Evolutionary conservation across 2,113 vertebrate genomes (phyloP), one percentile per base, ranked within the genome.

Genomic region (Leucopsar rothschildi): DNA sequence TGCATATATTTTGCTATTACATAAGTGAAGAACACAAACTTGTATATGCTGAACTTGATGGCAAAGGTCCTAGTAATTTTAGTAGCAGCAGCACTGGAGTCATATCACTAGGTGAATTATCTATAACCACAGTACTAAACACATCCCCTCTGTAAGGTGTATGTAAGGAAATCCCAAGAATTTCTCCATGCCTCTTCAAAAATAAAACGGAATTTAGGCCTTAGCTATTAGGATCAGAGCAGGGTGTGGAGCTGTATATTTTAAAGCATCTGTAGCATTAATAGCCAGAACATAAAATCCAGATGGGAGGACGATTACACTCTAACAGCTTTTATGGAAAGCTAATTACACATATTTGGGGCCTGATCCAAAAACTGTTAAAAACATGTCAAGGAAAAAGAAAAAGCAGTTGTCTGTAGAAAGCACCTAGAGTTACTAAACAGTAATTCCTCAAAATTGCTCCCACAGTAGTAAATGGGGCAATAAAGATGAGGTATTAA

Each of bases 201-300:
- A 92, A 31, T n/a, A 24, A 63, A 64, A 8, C 0, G 3, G 27
- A 78, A 42, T 83, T 83, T 49, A 64, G 55, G 11, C 33, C 50
- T 61, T 76, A 64, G 39, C 40, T 91, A 15, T 76, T 23, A 61
- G 40, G 73, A 89, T 57, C 21, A 84, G 27, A 90, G 29, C 23
- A 81, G 27, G 29, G 40, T 50, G 82, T 47, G n/a, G 35, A 82
- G 83, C 42, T 86, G 7, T 50, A 23, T 52, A 82, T 94, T 45
- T 93, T 90, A 92, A 95, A 86, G 45, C 42, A 50, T 44, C 75
- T 86, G 56, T 64, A 88, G 22, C 53, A 80, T 79, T 93, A 71
- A 65, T 63, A 84, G 75, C 69, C 47, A 92, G 88, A 94, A 82
- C 45, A 92, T 82, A 95, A 95, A 76, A 95, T 86, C 65, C 56